Evolutionary conservation across 1,140 invertebrate species (phyloP), one percentile per base, ranked within the genome.

Genomic region (Trachelipus rathkii): DNA sequence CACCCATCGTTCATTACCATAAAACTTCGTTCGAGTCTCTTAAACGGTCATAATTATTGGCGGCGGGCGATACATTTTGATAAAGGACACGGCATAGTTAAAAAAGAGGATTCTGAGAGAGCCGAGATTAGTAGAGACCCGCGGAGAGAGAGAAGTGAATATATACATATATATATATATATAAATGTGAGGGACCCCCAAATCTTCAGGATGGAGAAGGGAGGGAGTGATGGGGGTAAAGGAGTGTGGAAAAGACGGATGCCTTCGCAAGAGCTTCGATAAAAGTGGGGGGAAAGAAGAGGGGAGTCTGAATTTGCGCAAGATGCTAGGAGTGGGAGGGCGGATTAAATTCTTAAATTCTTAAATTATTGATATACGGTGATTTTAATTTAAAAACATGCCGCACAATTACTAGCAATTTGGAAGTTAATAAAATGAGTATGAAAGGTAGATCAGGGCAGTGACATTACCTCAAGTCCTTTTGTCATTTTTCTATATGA

Each of bases 1-100:
- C 50, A 60, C 50, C 50, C 50, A 60, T 15, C 50, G 50, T 60
- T 60, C 50, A 60, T 60, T 60, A 60, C 50, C 50, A 60, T 60
- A 60, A 60, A 60, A 60, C 19, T 60, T 60, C 50, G 50, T 60
- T 60, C 50, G 19, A 60, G 19, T 13, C 50, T 19, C 50, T 15
- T 60, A 60, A 60, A 60, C 50, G 50, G 11, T 60, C 19, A 8
- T 60, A 60, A 60, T n/a, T n/a, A n/a, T 60, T 60, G 50, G 50
- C 50, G 50, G 50, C 50, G 50, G 50, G 11, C 50, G 50, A 60
- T 60, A 60, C 19, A 60, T 60, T 60, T 60, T 60, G 50, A 60
- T 60, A 60, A 33, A 19, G 50, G 19, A 60, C 50, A 8, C 50
- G 19, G 19, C 8, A 4, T 19, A 60, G 11, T 60, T 60, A 19